Evolutionary conservation across 1,140 invertebrate species (phyloP).

Genomic region (Aphelenchoides fujianensis): DNA sequence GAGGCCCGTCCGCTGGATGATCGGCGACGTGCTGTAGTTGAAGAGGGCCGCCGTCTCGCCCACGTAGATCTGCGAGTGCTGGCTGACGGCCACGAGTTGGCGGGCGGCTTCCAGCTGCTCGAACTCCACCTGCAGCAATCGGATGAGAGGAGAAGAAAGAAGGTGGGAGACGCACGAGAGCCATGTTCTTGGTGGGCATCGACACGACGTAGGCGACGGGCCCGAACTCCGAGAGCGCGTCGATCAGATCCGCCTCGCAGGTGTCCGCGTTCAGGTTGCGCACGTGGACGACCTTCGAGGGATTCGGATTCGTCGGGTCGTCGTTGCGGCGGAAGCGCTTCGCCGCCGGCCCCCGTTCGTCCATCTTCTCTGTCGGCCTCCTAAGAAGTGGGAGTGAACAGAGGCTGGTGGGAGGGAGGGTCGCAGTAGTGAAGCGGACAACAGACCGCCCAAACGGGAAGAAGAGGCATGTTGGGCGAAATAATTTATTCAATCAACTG

Average conservation of each 20-base stretch:
- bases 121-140: slow-evolving; percentile 57
- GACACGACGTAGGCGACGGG: slow-evolving; percentile 64
- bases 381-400: too few relatives aligned
- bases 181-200: slow-evolving; percentile 64
- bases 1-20: slow-evolving; percentile 64
- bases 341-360: not conserved
- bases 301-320: slow-evolving; percentile 43
- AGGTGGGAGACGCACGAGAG: slow-evolving; percentile 63
- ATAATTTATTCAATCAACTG: not conserved
- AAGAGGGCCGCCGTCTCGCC: slow-evolving; percentile 63
- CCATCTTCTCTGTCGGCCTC: not conserved
- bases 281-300: slow-evolving; percentile 46
- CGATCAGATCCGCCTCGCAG: slow-evolving; percentile 55
- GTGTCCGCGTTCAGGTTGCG: slow-evolving; percentile 40
- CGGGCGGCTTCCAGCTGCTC: slow-evolving; percentile 60
- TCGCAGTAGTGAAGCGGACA: too few relatives aligned
- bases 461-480: not conserved
- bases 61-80: slow-evolving; percentile 63
- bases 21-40: slow-evolving; percentile 65
- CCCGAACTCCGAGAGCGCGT: slow-evolving; percentile 53
- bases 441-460: too few relatives aligned
- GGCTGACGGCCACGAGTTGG: slow-evolving; percentile 61
- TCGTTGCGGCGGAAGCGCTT: not conserved
- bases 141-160: slow-evolving; percentile 15
- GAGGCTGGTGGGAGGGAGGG: too few relatives aligned